Percentiles rank a stretch among this genome's conserved stretches.
phyloP scores from a whole-genome alignment of 2,888 invertebrate species.

The Calephelis perditalis region DNA sequence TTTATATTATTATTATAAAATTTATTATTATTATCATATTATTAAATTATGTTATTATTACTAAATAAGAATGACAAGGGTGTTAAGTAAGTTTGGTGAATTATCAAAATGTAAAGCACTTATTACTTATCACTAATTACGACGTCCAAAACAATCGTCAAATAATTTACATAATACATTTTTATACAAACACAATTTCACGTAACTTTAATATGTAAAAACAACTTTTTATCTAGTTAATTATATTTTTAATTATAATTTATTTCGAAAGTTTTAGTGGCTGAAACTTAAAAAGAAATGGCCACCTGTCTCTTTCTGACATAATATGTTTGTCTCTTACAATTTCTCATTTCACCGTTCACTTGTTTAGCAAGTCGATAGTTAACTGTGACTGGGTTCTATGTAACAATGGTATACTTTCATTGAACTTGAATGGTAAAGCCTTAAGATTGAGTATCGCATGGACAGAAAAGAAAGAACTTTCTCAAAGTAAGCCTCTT shows the following conservation, averaged over 20 bases:
- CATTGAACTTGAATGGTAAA: conserved; percentile 16
- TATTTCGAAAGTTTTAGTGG: conserved; percentile 23
- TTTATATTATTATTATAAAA: too few relatives aligned
- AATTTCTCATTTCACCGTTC: conserved; percentile 78
- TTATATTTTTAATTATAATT: conserved; percentile 13
- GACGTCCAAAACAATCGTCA: background rate
- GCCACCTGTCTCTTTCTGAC: conserved; percentile 48
- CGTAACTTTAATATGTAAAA: conserved; percentile 5
- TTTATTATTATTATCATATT: too few relatives aligned
- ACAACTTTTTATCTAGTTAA: background rate
- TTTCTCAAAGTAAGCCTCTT: conserved; percentile 38
- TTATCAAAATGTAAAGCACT: conserved; percentile 1
- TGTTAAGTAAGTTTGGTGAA: background rate
- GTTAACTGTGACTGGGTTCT: conserved; percentile 50
- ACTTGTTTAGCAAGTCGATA: conserved; percentile 69
- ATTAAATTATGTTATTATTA: too few relatives aligned
- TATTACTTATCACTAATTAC: background rate
- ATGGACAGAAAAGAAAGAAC: conserved; percentile 38
- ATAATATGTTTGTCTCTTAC: conserved; percentile 56
- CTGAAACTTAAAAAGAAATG: conserved; percentile 33
- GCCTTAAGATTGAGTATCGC: conserved; percentile 20
- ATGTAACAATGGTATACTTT: conserved; percentile 20
- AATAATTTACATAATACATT: conserved; percentile 1
- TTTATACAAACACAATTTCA: conserved; percentile 11
- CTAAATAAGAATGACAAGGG: too few relatives aligned